Evolutionary conservation across 2,113 vertebrate species (phyloP).

Genomic region (Ochotona princeps): DNA sequence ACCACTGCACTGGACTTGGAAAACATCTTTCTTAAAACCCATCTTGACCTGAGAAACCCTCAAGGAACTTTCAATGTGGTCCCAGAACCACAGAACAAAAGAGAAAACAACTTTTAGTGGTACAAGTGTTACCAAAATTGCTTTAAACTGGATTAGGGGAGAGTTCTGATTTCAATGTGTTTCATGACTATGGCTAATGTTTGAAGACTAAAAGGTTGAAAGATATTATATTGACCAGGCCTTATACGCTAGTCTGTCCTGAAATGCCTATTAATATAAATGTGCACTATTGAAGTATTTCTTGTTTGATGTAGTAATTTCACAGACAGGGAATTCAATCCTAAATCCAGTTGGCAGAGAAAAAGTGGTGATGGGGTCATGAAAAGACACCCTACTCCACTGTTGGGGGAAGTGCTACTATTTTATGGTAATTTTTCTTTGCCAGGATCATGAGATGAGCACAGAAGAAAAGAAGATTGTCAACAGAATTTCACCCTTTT

Average conservation of each 20-base stretch:
- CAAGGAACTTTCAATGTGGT: slow-evolving; percentile 68
- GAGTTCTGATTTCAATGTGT: background rate
- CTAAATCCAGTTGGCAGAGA: background rate
- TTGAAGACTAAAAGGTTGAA: background rate
- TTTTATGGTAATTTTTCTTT: background rate
- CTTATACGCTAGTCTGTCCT: background rate
- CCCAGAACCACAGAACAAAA: slow-evolving; percentile 76
- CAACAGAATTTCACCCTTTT: slow-evolving; percentile 7
- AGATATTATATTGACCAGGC: background rate
- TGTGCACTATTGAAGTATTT: background rate
- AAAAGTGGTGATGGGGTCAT: too few relatives aligned
- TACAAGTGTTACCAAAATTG: slow-evolving; percentile 57
- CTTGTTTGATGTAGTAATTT: slow-evolving; percentile 5
- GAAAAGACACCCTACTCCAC: too few relatives aligned
- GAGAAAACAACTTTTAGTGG: slow-evolving; percentile 73
- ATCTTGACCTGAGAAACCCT: slow-evolving; percentile 69
- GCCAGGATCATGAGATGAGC: background rate
- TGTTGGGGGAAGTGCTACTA: background rate
- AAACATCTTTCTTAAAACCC: slow-evolving; percentile 72
- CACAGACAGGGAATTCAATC: background rate
- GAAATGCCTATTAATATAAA: background rate
- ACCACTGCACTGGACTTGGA: too few relatives aligned
- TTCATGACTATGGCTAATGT: background rate
- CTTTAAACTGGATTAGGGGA: slow-evolving; percentile 41
- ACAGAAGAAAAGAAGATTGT: slow-evolving; percentile 18